phyloP scores from a whole-genome alignment of 2,113 vertebrate genomes.

The Ciconia boyciana region DNA sequence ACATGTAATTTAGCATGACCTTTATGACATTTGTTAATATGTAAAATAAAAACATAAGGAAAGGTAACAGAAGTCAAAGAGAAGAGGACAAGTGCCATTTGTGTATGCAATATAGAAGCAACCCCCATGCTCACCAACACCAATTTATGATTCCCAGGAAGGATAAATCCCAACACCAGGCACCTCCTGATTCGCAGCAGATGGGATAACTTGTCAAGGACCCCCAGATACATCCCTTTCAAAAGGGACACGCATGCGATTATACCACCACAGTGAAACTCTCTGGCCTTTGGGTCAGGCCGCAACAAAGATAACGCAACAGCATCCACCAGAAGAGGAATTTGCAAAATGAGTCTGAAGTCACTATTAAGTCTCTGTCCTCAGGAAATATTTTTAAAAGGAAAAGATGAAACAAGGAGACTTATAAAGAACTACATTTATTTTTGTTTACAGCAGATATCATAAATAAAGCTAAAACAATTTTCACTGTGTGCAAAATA shows the following conservation, averaged over 20 bases:
- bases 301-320: neutral
- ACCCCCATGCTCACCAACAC: neutral
- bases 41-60: neutral
- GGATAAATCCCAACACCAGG: constrained; percentile 6
- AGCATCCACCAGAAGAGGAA: constrained; percentile 32
- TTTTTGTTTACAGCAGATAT: constrained; percentile 89
- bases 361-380: neutral
- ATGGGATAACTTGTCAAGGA: neutral
- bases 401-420: constrained; percentile 82
- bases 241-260: neutral
- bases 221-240: neutral
- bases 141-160: neutral
- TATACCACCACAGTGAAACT: neutral
- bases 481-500: constrained; percentile 78
- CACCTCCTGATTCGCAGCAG: neutral
- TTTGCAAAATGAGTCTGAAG: neutral
- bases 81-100: neutral
- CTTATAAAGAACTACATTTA: constrained; percentile 87
- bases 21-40: neutral
- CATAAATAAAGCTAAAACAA: constrained; percentile 86
- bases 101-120: neutral
- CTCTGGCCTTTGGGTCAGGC: neutral
- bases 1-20: neutral
- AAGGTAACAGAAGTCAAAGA: neutral
- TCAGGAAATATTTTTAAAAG: constrained; percentile 63